phyloP scores from a whole-genome alignment of 2,888 invertebrate genomes.

The Sepioteuthis lessoniana region DNA sequence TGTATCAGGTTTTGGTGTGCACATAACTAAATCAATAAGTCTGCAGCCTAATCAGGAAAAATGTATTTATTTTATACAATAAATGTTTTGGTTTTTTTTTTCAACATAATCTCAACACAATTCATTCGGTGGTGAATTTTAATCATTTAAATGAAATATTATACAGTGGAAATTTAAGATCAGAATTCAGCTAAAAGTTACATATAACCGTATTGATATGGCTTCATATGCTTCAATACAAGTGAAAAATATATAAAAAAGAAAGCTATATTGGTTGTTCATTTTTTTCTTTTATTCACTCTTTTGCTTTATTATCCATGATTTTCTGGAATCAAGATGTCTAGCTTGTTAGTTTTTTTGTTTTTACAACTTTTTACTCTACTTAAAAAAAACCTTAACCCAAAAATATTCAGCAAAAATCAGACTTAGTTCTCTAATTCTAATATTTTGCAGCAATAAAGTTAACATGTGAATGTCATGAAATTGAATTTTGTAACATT shows the following conservation, averaged over 20 bases:
- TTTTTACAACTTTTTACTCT: not conserved
- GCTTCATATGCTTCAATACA: not conserved
- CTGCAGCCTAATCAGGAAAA: not conserved
- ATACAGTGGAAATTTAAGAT: too few species aligned
- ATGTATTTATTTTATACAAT: too few species aligned
- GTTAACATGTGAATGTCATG: not conserved
- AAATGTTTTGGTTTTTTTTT: too few species aligned
- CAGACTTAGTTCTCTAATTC: not conserved
- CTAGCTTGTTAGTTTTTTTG: not conserved
- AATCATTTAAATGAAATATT: too few species aligned
- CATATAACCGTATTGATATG: too few species aligned
- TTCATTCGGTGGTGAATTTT: too few species aligned
- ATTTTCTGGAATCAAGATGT: not conserved
- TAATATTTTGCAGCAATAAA: not conserved
- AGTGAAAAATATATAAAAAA: not conserved
- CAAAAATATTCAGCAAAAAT: not conserved
- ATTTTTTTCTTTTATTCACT: not conserved
- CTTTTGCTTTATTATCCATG: not conserved
- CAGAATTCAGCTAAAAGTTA: too few species aligned
- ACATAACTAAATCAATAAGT: not conserved
- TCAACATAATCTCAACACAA: too few species aligned
- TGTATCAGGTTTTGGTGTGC: not conserved
- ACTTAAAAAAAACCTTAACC: not conserved
- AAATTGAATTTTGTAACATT: not conserved
- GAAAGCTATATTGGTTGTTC: not conserved